Conservation (phyloP, 2,888 invertebrate species). For the Erebia aethiops region DNA sequence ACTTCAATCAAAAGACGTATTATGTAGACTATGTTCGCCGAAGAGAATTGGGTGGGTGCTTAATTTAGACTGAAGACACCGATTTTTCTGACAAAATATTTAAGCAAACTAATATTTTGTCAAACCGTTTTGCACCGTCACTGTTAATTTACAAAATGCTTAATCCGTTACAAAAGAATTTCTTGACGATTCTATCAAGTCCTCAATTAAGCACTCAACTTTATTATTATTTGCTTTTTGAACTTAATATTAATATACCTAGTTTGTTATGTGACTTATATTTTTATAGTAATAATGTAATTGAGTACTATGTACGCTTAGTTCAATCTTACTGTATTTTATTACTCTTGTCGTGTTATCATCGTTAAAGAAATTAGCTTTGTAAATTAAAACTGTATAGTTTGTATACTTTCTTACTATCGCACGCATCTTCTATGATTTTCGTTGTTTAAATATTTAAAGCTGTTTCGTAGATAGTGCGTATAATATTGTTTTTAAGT, state of each 20-base stretch:
- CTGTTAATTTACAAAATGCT: slow-evolving; percentile 32
- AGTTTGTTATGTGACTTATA: slow-evolving; percentile 27
- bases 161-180: slow-evolving; percentile 56
- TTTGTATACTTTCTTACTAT: slow-evolving; percentile 23
- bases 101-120: slow-evolving; percentile 30
- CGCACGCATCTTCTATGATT: slow-evolving; percentile 38
- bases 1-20: slow-evolving; percentile 77
- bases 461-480: slow-evolving; percentile 9
- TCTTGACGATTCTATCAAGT: slow-evolving; percentile 70
- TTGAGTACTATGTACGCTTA: slow-evolving; percentile 25
- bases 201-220: slow-evolving; percentile 77
- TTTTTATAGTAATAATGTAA: slow-evolving; percentile 26
- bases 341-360: slow-evolving; percentile 20
- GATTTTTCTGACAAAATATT: slow-evolving; percentile 38
- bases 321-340: slow-evolving; percentile 22
- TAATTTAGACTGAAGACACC: slow-evolving; percentile 76
- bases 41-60: slow-evolving; percentile 81
- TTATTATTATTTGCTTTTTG: slow-evolving; percentile 48
- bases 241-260: slow-evolving; percentile 21
- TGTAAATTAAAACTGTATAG: slow-evolving; percentile 26
- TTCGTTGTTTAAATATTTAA: slow-evolving; percentile 23
- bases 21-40: slow-evolving; percentile 80
- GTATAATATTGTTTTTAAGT: neutral
- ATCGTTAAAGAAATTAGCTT: slow-evolving; percentile 26
- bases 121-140: slow-evolving; percentile 24